These are phyloP conservation scores for Anguilla japonica DNA, from an alignment of 2,113 vertebrate species.

Conservation along the genomic window DNA sequence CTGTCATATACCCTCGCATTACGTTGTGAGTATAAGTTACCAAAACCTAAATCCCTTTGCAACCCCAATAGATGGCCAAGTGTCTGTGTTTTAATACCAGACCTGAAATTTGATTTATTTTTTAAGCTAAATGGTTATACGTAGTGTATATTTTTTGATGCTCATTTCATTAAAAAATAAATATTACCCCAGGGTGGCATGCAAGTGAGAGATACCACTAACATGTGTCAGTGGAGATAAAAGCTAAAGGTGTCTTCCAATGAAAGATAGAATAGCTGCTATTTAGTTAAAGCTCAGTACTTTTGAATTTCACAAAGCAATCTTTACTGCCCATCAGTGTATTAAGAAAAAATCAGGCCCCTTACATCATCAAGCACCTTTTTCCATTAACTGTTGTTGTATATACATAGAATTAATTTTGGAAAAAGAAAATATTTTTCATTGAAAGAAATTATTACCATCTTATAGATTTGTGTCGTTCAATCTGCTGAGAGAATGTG, in stretches of 20 bases:
- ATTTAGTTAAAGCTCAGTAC: background rate
- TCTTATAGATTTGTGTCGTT: constrained; percentile 46
- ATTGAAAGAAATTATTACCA: constrained; percentile 27
- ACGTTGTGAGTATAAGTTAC: background rate
- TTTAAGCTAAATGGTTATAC: background rate
- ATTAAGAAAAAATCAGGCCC: background rate
- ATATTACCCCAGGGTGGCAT: background rate
- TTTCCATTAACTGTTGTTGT: background rate
- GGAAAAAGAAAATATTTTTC: background rate
- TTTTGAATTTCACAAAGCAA: background rate
- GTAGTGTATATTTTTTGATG: background rate
- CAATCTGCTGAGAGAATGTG: constrained; percentile 29
- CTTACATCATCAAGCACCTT: background rate
- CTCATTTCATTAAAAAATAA: background rate
- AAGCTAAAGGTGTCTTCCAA: background rate
- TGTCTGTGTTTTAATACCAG: too few relatives aligned
- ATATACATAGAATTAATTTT: background rate
- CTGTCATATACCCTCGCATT: background rate
- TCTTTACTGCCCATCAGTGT: background rate
- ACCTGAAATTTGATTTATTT: background rate
- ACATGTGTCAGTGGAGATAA: background rate
- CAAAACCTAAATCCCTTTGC: background rate
- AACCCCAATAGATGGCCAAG: too few relatives aligned
- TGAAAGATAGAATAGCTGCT: background rate
- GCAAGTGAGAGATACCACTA: background rate